Percentiles rank a stretch among this genome's conserved stretches.
Conservation (phyloP, 2,888 invertebrate species). For the Stenodera caucasica region DNA sequence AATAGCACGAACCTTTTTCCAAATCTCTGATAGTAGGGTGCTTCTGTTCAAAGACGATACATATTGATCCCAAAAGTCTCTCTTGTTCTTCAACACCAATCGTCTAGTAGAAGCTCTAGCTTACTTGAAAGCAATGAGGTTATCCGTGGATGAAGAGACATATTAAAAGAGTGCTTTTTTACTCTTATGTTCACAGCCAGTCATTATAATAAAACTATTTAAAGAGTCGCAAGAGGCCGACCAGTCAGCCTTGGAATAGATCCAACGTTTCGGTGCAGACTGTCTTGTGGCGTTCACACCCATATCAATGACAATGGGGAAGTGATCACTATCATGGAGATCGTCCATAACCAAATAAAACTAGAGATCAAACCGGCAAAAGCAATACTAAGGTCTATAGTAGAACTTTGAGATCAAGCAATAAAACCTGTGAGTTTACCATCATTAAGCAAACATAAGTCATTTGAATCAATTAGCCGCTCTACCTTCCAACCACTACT, state of each 20-base stretch:
- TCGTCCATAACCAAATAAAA: not conserved
- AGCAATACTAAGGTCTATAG: no score
- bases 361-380: no score
- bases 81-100: slow-evolving; percentile 10
- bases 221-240: not conserved
- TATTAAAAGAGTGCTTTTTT: slow-evolving; percentile 12
- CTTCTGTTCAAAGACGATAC: not conserved
- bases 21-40: slow-evolving; percentile 6
- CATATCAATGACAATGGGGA: not conserved
- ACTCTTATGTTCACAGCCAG: slow-evolving; percentile 1
- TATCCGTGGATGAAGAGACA: slow-evolving; percentile 12
- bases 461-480: no score
- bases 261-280: not conserved
- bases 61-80: slow-evolving; percentile 4
- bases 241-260: not conserved
- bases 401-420: no score
- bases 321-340: slow-evolving; percentile 10
- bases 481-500: no score
- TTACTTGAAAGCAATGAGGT: slow-evolving; percentile 17
- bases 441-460: no score
- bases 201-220: not conserved
- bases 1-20: slow-evolving; percentile 9
- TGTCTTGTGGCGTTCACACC: not conserved
- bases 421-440: no score
- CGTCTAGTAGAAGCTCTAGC: slow-evolving; percentile 10